Conservation (phyloP, 2,888 invertebrate genomes). For the Acleris holmiana region DNA sequence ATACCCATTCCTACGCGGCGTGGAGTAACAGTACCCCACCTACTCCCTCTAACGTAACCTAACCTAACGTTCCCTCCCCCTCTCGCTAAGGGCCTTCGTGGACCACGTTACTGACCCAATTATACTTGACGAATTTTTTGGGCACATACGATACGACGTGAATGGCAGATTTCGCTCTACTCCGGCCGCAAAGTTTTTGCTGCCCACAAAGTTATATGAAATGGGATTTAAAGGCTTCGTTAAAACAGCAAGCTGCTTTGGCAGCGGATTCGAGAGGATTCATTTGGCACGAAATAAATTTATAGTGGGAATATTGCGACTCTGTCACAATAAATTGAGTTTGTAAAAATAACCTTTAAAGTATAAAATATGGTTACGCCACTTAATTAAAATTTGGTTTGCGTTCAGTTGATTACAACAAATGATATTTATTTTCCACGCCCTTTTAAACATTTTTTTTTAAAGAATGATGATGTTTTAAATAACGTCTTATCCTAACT, state of each 20-base stretch:
- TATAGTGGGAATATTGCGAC: constrained; percentile 3
- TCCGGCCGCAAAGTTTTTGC: constrained; percentile 31
- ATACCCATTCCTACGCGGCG: constrained; percentile 71
- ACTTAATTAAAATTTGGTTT: neutral
- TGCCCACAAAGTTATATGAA: constrained; percentile 30
- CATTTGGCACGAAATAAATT: constrained; percentile 15
- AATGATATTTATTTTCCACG: no score
- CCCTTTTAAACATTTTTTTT: no score
- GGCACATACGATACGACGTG: constrained; percentile 30
- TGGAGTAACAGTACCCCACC: constrained; percentile 55
- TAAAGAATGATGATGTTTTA: no score
- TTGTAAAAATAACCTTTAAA: neutral
- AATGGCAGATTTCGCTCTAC: constrained; percentile 33
- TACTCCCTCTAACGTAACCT: no score
- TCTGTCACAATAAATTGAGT: neutral
- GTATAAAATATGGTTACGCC: neutral
- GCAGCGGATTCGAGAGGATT: constrained; percentile 24
- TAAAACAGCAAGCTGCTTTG: constrained; percentile 28
- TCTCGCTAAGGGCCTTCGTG: constrained; percentile 58
- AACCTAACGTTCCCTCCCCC: constrained; percentile 45
- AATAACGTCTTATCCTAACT: no score
- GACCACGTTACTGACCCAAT: constrained; percentile 76
- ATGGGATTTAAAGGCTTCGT: constrained; percentile 28
- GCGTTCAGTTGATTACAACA: no score
- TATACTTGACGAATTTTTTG: constrained; percentile 57